These are phyloP conservation scores for Heterodera schachtii DNA, from an alignment of 1,140 invertebrate species.

Conservation along the genomic window DNA sequence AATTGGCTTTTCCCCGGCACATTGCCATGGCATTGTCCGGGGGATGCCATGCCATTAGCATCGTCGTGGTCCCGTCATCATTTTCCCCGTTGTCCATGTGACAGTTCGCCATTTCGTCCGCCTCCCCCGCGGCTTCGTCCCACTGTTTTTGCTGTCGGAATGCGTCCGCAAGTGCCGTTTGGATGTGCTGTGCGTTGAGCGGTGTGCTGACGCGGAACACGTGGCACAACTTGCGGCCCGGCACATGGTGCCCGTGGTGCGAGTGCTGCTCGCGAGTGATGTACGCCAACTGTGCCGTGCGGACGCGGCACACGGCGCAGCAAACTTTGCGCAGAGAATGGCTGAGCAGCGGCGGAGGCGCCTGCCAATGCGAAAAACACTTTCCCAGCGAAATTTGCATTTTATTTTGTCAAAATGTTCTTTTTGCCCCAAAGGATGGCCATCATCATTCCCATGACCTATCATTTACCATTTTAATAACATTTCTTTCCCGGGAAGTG, in stretches of 20 bases:
- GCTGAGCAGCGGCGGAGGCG: neutral
- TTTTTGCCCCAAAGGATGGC: neutral
- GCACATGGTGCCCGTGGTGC: neutral
- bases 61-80: neutral
- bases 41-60: neutral
- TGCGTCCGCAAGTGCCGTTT: conserved; percentile 1
- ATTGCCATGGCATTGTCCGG: neutral
- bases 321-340: conserved; percentile 29
- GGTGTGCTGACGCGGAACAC: conserved; percentile 17
- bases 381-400: neutral
- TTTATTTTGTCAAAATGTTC: neutral
- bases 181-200: conserved; percentile 10
- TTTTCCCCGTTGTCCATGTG: neutral
- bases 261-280: conserved; percentile 29
- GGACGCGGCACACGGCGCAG: conserved; percentile 24
- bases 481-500: neutral
- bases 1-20: neutral
- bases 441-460: neutral
- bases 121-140: neutral
- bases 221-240: conserved; percentile 29
- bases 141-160: conserved; percentile 1
- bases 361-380: neutral
- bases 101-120: neutral
- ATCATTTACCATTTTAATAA: neutral
- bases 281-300: conserved; percentile 27